Conservation (phyloP, 1,140 invertebrate species). For the Nasonia longicornis region DNA sequence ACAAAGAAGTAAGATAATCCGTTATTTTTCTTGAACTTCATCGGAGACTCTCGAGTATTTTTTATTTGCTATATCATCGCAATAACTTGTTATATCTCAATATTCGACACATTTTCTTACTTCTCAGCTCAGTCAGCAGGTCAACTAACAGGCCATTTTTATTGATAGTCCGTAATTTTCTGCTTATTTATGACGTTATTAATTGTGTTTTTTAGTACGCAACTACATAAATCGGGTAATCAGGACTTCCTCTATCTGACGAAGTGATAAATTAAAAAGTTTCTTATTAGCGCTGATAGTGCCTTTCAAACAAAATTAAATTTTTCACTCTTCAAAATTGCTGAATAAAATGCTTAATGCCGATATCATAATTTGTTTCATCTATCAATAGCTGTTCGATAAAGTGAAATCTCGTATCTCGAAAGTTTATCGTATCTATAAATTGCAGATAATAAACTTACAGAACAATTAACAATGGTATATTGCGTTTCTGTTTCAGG, state of each 20-base stretch:
- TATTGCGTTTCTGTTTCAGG: slow-evolving; percentile 50
- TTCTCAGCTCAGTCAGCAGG: neutral
- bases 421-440: neutral
- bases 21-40: neutral
- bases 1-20: slow-evolving; percentile 60
- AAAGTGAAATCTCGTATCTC: no score
- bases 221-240: neutral
- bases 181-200: slow-evolving; percentile 15
- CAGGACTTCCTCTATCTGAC: neutral
- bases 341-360: neutral
- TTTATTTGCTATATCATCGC: neutral
- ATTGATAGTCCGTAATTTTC: neutral
- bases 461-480: neutral
- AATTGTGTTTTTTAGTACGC: neutral
- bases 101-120: neutral
- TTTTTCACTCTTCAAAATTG: neutral
- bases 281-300: slow-evolving; percentile 3
- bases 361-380: no score
- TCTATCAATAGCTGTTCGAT: neutral
- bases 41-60: neutral
- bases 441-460: neutral
- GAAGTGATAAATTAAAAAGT: slow-evolving; percentile 14
- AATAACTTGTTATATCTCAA: neutral
- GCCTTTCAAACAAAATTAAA: neutral
- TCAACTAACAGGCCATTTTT: neutral